phyloP scores from a whole-genome alignment of 2,113 vertebrate species.

The Oryctolagus cuniculus region DNA sequence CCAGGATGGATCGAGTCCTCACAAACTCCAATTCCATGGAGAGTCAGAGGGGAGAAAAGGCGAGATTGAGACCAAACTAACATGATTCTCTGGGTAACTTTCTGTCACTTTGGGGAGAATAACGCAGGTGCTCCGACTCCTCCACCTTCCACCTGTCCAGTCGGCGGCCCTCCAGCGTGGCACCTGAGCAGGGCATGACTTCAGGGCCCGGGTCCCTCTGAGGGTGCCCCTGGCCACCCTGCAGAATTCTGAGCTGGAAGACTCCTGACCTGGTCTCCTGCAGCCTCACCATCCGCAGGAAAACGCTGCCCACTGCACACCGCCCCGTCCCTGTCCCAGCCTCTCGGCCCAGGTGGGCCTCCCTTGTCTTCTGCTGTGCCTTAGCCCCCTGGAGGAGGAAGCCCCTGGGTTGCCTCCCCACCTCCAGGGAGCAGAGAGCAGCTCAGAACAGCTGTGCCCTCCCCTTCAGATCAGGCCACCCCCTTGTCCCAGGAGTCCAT shows the following conservation, averaged over 20 bases:
- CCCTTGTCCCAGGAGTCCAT: not conserved
- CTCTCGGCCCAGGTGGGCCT: not conserved
- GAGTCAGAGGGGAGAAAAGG: not conserved
- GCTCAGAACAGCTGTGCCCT: not conserved
- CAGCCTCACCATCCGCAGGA: not conserved
- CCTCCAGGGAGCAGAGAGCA: fast-evolving
- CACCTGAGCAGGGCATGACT: fast-evolving
- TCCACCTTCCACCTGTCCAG: not conserved
- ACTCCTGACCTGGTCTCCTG: not conserved
- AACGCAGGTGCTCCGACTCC: not conserved
- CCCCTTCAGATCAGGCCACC: not conserved
- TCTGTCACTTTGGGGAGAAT: not conserved
- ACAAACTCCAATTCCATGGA: not conserved
- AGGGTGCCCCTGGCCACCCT: not conserved
- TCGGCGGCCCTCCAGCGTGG: not conserved
- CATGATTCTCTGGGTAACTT: not conserved
- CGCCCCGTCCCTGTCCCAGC: fast-evolving
- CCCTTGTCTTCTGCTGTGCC: not conserved
- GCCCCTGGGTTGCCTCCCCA: not conserved
- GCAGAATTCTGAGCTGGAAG: not conserved
- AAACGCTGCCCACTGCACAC: not conserved
- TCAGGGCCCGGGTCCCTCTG: not conserved
- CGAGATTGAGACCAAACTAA: not conserved
- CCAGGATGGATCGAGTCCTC: not conserved
- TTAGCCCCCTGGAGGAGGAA: too few relatives aligned